Evolutionary conservation across 2,888 invertebrate genomes (phyloP), one percentile per base, ranked within the genome.

Genomic region (Chrysodeixis includens): DNA sequence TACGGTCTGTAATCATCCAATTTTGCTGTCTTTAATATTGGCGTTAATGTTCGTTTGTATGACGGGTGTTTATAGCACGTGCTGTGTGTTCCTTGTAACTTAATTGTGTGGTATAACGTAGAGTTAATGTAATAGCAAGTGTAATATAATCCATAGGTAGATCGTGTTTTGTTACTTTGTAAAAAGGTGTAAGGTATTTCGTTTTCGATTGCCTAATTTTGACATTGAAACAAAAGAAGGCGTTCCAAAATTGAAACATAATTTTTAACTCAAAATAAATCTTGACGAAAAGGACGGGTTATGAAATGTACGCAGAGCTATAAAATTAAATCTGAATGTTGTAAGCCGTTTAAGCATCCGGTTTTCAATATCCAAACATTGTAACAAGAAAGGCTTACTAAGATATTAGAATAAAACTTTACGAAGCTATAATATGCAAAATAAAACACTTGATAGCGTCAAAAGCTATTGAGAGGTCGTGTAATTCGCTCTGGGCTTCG

Each of bases 381-480:
- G 64, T 71, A 71, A 82, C 82, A 86, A 78, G 77, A 74, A 78
- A 81, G 79, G 71, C 78, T 85, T 74, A 77, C 58, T 74, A 71
- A 83, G 84, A 86, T 85, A 81, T 83, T 80, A 82, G 73, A 78
- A 83, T 85, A 86, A 84, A 86, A 84, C 76, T 85, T 86, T 86
- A 86, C 85, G 82, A 78, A 79, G 83, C 83, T 78, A 80, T 86
- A 82, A 81, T 83, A 86, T 86, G 86, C 82, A 81, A 86, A 86
- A 86, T 85, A 86, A 86, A 87, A 87, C 79, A 84, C 81, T 87
- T 84, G 82, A 87, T 87, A 82, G 81, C 76, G 66, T 78, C 63
- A 78, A 79, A 71, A 79, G 76, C 81, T 77, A 76, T 79, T 68
- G 77, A 81, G 76, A 80, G 73, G 72, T 81, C 78, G 73, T 72